These are phyloP conservation scores for Enteromius viviparus DNA, from an alignment of 2,797 vertebrate genomes.

Conservation along the genomic window DNA sequence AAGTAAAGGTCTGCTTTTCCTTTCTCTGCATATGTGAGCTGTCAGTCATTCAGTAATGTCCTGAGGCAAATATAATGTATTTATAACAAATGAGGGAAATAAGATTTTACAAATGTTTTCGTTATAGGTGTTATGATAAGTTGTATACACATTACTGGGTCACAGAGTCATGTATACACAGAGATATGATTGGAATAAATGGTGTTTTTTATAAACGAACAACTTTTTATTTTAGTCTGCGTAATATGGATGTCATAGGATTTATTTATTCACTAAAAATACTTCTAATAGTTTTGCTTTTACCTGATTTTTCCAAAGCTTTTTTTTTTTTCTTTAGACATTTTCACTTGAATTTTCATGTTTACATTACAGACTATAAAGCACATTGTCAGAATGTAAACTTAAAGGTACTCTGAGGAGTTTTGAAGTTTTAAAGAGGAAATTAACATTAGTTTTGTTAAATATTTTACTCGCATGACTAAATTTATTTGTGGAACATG, in stretches of 20 bases:
- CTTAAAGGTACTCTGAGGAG: background rate
- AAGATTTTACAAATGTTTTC: slow-evolving; percentile 11
- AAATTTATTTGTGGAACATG: background rate
- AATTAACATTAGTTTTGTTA: background rate
- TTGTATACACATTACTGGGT: slow-evolving; percentile 5
- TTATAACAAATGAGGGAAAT: slow-evolving; percentile 19
- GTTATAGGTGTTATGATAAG: background rate
- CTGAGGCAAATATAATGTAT: slow-evolving; percentile 24
- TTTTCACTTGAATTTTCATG: background rate
- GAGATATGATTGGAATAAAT: slow-evolving; percentile 1
- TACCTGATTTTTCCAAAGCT: background rate
- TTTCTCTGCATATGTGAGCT: slow-evolving; percentile 22
- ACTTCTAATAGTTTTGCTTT: background rate
- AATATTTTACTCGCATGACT: background rate
- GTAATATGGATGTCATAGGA: background rate
- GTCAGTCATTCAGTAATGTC: slow-evolving; percentile 21
- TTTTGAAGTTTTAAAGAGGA: background rate
- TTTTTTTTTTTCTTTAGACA: background rate
- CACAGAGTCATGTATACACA: background rate
- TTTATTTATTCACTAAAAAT: background rate
- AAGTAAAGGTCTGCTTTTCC: slow-evolving; percentile 3
- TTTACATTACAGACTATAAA: background rate
- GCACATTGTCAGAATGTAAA: background rate
- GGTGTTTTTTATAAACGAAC: background rate
- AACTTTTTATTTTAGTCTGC: background rate